phyloP scores from a whole-genome alignment of 2,797 vertebrate genomes.

The Delichon dasypus region DNA sequence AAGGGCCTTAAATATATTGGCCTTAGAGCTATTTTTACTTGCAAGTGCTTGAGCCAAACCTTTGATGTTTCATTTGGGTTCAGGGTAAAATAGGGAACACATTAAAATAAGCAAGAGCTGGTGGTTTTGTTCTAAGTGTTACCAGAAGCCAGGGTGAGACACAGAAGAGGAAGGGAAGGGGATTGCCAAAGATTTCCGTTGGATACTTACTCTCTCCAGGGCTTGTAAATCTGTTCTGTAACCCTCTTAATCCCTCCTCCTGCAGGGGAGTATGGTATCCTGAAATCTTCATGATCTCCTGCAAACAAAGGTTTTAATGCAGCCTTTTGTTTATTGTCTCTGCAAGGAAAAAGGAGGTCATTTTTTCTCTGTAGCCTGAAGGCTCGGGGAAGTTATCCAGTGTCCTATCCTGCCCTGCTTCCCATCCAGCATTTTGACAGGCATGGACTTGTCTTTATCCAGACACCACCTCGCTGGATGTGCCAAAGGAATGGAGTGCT shows the following conservation, averaged over 20 bases:
- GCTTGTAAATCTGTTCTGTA: constrained; percentile 13
- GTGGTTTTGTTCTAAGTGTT: constrained; percentile 23
- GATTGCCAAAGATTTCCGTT: constrained; percentile 29
- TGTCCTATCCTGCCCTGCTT: not conserved
- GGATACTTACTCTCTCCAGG: constrained; percentile 3
- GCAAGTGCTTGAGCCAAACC: not conserved
- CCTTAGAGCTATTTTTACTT: constrained; percentile 40
- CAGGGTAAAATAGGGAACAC: not conserved
- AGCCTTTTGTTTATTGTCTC: constrained; percentile 44
- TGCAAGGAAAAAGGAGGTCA: not conserved
- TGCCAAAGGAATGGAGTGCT: not conserved
- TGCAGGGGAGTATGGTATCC: not conserved
- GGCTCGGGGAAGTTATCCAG: not conserved
- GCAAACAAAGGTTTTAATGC: constrained; percentile 34
- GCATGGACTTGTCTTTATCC: not conserved
- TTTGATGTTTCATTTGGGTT: constrained; percentile 37
- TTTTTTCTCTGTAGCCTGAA: constrained; percentile 11
- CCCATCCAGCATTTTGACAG: not conserved
- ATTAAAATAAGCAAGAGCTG: constrained; percentile 17
- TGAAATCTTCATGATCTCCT: not conserved
- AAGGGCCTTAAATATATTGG: constrained; percentile 22
- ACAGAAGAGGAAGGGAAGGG: constrained; percentile 9
- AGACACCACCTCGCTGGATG: not conserved
- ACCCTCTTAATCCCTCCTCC: constrained; percentile 4
- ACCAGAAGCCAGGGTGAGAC: constrained; percentile 33